These are phyloP conservation scores for Tautogolabrus adspersus DNA, from an alignment of 2,113 vertebrate species.

Conservation along the genomic window DNA sequence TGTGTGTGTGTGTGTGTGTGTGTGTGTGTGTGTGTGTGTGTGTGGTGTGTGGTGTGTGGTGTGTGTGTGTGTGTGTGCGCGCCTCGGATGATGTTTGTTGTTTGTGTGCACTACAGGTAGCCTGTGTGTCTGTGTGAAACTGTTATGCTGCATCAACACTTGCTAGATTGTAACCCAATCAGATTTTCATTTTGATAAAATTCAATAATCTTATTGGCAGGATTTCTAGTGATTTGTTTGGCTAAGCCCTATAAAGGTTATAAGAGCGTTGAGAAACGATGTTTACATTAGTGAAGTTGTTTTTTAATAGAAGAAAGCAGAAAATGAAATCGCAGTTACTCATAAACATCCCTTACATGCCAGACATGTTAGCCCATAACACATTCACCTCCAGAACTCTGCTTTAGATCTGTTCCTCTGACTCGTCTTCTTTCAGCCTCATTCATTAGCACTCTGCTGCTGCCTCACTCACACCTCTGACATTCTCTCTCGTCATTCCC, in stretches of 20 bases:
- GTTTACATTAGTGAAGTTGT: neutral
- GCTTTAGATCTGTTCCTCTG: constrained; percentile 6
- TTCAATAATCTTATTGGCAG: neutral
- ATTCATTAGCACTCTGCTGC: neutral
- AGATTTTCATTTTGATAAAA: neutral
- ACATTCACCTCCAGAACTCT: neutral
- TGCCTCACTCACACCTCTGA: constrained; percentile 36
- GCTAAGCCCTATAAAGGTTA: too few species aligned
- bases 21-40: constrained; percentile 15
- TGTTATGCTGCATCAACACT: neutral
- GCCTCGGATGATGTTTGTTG: too few species aligned
- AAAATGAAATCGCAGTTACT: neutral
- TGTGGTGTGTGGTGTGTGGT: constrained; percentile 1
- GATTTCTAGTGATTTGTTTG: too few species aligned
- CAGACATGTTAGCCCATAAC: constrained; percentile 47
- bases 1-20: neutral
- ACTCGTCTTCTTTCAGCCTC: constrained; percentile 12
- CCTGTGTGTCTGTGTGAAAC: too few species aligned
- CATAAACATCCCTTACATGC: constrained; percentile 1
- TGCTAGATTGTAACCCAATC: too few species aligned
- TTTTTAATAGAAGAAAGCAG: too few species aligned
- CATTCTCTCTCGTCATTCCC: constrained; percentile 12
- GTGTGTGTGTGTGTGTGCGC: too few species aligned
- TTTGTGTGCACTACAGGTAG: too few species aligned
- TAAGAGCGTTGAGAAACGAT: too few species aligned